Evolutionary conservation across 92 coral and sea anemone genomes (phyloP).

Genomic region (Virgularia gustaviana): DNA sequence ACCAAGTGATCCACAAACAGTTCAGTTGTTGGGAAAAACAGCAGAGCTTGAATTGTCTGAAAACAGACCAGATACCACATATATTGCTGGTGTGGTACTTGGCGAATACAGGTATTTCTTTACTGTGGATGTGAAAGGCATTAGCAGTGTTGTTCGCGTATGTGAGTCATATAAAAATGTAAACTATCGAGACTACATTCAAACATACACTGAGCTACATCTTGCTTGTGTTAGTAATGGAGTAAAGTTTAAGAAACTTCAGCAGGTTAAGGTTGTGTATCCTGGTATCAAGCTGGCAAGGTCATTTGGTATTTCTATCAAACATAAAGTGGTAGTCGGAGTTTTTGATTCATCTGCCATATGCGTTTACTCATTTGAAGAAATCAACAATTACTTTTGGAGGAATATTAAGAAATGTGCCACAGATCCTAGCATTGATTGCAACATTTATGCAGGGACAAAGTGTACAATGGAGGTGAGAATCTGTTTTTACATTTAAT

Average conservation of each 20-base stretch:
- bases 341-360: constrained; percentile 6
- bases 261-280: constrained; percentile 6
- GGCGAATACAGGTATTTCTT: constrained; percentile 24
- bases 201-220: constrained; percentile 1
- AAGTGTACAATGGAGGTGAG: neutral
- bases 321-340: constrained; percentile 6
- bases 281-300: constrained; percentile 8
- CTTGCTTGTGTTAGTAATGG: constrained; percentile 9
- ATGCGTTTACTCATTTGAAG: constrained; percentile 15
- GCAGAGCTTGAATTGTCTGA: neutral
- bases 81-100: constrained; percentile 10
- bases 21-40: neutral
- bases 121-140: neutral
- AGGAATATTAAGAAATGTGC: constrained; percentile 1
- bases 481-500: neutral
- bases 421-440: neutral
- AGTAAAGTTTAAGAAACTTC: constrained; percentile 5
- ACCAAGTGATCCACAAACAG: neutral
- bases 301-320: constrained; percentile 13
- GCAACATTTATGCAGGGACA: neutral
- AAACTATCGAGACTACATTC: neutral
- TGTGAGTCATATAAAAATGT: neutral
- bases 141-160: constrained; percentile 9
- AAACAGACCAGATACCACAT: neutral
- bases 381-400: constrained; percentile 9